Percentiles rank a stretch among this genome's conserved stretches.
Evolutionary conservation across 2,797 vertebrate genomes (phyloP).

Genomic region (Synanceia verrucosa): DNA sequence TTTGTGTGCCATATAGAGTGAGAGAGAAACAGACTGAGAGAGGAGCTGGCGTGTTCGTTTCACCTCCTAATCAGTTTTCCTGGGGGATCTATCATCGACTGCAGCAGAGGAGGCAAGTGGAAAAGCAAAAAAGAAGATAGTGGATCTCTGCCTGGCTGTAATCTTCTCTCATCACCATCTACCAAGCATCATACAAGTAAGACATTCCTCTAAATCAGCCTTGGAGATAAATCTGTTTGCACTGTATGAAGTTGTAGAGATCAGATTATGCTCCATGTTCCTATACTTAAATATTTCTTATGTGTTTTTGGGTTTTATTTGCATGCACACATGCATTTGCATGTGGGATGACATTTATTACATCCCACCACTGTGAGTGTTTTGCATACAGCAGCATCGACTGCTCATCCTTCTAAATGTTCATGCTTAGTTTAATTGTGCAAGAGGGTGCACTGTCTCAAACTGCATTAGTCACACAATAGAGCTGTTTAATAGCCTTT

Average conservation of each 20-base stretch:
- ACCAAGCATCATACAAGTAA: slow-evolving; percentile 67
- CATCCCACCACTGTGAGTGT: slow-evolving; percentile 7
- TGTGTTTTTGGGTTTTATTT: slow-evolving; percentile 17
- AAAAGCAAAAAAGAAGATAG: slow-evolving; percentile 34
- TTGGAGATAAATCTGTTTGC: neutral
- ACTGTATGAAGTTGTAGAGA: slow-evolving; percentile 16
- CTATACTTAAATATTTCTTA: too few species aligned
- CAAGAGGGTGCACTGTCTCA: neutral
- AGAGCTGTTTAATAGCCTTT: slow-evolving; percentile 6
- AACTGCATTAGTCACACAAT: slow-evolving; percentile 21
- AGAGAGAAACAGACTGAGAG: slow-evolving; percentile 53
- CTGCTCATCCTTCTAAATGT: slow-evolving; percentile 13
- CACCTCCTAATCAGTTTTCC: slow-evolving; percentile 79
- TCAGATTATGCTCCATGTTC: neutral
- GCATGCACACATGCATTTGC: neutral
- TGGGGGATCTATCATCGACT: slow-evolving; percentile 67
- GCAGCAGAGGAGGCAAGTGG: slow-evolving; percentile 59
- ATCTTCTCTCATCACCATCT: slow-evolving; percentile 42
- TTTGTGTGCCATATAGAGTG: slow-evolving; percentile 61
- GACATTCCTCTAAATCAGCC: slow-evolving; percentile 31
- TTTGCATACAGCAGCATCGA: slow-evolving; percentile 10
- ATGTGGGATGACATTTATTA: slow-evolving; percentile 6
- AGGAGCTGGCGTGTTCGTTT: slow-evolving; percentile 64
- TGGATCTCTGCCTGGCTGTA: neutral
- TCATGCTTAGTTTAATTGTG: slow-evolving; percentile 22